Evolutionary conservation across 2,113 vertebrate species (phyloP).

Genomic region (Platichthys flesus): DNA sequence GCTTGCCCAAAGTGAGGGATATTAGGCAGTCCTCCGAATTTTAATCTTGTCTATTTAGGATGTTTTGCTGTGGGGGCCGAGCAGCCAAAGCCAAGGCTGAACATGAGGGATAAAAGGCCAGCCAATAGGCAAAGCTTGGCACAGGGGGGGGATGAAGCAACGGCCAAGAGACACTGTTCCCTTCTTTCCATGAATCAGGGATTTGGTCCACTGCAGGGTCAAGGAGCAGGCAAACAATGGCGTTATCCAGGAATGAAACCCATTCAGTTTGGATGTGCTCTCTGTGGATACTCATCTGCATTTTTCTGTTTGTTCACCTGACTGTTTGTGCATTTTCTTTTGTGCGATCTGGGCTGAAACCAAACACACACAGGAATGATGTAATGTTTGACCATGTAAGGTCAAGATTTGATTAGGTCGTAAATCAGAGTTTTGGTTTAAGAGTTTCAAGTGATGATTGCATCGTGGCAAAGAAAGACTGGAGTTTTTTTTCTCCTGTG

Average conservation of each 20-base stretch:
- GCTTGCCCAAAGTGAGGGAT: slow-evolving; percentile 38
- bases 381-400: slow-evolving; percentile 24
- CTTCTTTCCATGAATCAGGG: slow-evolving; percentile 72
- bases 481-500: background rate
- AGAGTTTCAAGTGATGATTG: background rate
- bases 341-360: slow-evolving; percentile 4
- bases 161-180: slow-evolving; percentile 60
- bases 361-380: slow-evolving; percentile 12
- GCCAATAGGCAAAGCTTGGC: slow-evolving; percentile 66
- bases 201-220: slow-evolving; percentile 57
- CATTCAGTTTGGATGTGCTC: slow-evolving; percentile 37
- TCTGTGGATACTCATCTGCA: slow-evolving; percentile 1
- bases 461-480: background rate
- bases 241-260: slow-evolving; percentile 57
- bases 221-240: slow-evolving; percentile 54
- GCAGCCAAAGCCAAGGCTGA: slow-evolving; percentile 58
- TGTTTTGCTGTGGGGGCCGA: slow-evolving; percentile 60
- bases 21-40: slow-evolving; percentile 69
- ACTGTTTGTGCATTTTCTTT: slow-evolving; percentile 32
- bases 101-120: slow-evolving; percentile 66
- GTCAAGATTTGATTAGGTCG: background rate
- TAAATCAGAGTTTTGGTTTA: slow-evolving; percentile 2
- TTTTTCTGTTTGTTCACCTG: slow-evolving; percentile 39
- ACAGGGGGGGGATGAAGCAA: slow-evolving; percentile 36
- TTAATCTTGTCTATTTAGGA: slow-evolving; percentile 74